These are phyloP conservation scores for Morone chrysops DNA, from an alignment of 2,113 vertebrate genomes.

Conservation along the genomic window DNA sequence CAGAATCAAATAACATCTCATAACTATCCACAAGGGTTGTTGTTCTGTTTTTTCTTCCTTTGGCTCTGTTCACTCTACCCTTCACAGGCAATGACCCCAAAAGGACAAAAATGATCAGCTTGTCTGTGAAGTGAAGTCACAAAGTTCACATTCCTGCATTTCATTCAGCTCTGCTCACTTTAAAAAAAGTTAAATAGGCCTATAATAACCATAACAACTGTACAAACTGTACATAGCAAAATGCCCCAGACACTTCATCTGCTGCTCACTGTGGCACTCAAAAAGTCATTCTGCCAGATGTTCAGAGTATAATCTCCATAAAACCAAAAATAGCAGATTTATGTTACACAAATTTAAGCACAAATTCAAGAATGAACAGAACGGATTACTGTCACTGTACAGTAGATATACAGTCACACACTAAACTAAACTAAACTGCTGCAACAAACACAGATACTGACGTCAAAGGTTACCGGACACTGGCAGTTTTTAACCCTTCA, in stretches of 20 bases:
- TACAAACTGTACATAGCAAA: background rate
- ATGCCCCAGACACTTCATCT: conserved; percentile 2
- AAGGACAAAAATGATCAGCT: conserved; percentile 59
- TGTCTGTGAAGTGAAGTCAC: conserved; percentile 13
- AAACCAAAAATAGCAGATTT: conserved; percentile 56
- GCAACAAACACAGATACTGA: conserved; percentile 3
- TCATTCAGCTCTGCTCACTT: conserved; percentile 33
- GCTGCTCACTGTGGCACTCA: conserved; percentile 13
- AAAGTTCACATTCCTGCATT: conserved; percentile 47
- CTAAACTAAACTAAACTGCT: background rate
- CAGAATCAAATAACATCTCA: conserved; percentile 33
- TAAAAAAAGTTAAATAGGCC: conserved; percentile 29
- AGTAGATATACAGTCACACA: background rate
- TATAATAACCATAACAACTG: conserved; percentile 23
- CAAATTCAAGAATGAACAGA: background rate
- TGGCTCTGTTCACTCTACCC: conserved; percentile 24
- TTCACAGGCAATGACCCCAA: conserved; percentile 47
- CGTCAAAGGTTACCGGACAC: conserved; percentile 8
- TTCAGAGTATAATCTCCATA: conserved; percentile 42
- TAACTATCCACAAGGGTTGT: conserved; percentile 18
- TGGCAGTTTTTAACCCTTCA: background rate
- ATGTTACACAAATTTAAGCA: conserved; percentile 22
- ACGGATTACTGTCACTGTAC: background rate
- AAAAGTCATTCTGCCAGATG: conserved; percentile 41
- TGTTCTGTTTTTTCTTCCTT: background rate